Base-by-base conservation (phyloP, 1,140 invertebrate species). In the Adoxophyes honmai region DNA sequence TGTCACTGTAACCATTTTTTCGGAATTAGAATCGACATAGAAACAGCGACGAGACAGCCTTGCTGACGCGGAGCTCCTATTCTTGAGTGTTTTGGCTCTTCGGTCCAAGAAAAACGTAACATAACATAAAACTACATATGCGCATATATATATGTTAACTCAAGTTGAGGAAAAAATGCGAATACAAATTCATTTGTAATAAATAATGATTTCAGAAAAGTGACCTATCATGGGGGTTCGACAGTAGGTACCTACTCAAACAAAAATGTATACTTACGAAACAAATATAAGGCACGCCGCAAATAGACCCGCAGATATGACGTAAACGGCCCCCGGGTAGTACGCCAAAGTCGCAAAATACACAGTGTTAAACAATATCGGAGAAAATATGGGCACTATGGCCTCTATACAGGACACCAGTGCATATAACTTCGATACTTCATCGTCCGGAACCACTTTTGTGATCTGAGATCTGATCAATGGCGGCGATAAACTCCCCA, bases 391-490 rank as follows among this genome's bases (percentile, higher is more conserved):
- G 1, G 55, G 55, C 18, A 44, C 11, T 11, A 14, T 11, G 0
- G 55, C 18, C 14, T 56, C 55, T 10, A 56, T 11, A 9, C 37
- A 56, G 11, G 37, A 33, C n/a, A 56, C 8, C 28, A 56, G n/a
- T 14, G 55, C 39, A 21, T 56, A 56, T 15, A 56, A 21, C 9
- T 42, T 39, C 3, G 28, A 36, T 34, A 56, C 13, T 35, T 56
- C 55, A 4, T 15, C 15, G 16, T 44, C 15, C 4, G 38, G 38
- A 9, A 56, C 37, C n/a, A 56, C 28, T 34, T 39, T 56, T 18
- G 55, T 13, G 11, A 44, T 38, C n/a, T 34, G 36, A 7, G 55
- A 56, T 0, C 55, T n/a, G 18, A 56, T 44, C n/a, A 56, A n/a
- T 42, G 55, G 36, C 2, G 37, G 37, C 2, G 38, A 39, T 4